These are phyloP conservation scores for Phortica magna DNA, from an alignment of 2,888 invertebrate species.

Conservation along the genomic window DNA sequence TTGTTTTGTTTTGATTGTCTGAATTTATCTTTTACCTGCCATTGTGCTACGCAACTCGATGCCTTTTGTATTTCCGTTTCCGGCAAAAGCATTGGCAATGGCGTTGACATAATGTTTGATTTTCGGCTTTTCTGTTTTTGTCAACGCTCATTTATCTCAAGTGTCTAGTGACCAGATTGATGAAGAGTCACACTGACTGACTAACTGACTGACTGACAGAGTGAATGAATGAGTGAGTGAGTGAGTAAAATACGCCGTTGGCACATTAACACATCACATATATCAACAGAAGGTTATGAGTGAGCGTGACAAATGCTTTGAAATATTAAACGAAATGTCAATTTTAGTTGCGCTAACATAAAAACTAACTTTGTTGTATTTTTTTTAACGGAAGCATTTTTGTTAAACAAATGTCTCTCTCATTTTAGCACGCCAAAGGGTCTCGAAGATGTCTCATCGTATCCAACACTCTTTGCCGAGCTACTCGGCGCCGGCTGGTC, in stretches of 20 bases:
- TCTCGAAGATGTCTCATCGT: conserved; percentile 88
- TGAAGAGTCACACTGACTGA: not conserved
- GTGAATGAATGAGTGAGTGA: no score
- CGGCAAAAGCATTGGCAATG: not conserved
- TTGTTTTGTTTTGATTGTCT: not conserved
- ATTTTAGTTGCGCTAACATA: not conserved
- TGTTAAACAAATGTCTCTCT: not conserved
- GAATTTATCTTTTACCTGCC: not conserved
- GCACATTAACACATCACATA: not conserved
- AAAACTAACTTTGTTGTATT: no score
- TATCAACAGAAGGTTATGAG: not conserved
- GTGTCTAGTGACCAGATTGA: conserved; percentile 1
- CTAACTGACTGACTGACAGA: conserved; percentile 6
- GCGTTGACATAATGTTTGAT: conserved; percentile 18
- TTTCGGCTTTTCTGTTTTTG: conserved; percentile 17
- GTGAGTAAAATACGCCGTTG: not conserved
- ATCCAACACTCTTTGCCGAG: conserved; percentile 88
- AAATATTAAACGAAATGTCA: not conserved
- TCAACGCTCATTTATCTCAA: conserved; percentile 28
- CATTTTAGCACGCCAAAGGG: conserved; percentile 86
- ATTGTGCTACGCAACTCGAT: conserved; percentile 12
- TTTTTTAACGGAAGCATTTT: no score
- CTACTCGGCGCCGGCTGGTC: conserved; percentile 89
- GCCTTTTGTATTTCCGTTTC: conserved; percentile 31
- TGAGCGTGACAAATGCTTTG: not conserved